Percentiles rank a stretch among this genome's conserved stretches.
Evolutionary conservation across 2,113 vertebrate genomes (phyloP).

Genomic region (Microcebus jonahi): DNA sequence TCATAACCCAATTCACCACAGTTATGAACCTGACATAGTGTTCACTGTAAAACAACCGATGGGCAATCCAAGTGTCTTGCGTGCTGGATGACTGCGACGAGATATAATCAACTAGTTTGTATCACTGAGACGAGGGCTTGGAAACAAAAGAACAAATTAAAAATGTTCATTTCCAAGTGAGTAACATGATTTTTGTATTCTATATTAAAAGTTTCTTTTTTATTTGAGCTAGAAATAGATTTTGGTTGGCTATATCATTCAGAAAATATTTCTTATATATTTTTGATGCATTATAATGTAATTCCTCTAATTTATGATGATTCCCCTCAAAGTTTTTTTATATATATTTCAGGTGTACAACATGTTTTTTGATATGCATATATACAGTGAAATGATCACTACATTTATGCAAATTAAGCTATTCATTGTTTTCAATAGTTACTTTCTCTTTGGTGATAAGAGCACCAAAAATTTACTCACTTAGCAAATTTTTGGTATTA

Average conservation of each 20-base stretch:
- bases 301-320: background rate
- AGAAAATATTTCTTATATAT: constrained; percentile 13
- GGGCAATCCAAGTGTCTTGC: no score
- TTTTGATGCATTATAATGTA: background rate
- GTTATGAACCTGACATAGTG: no score
- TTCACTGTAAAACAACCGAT: no score
- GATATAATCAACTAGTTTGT: no score
- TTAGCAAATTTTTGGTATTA: background rate
- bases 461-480: background rate
- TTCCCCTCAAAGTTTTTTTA: background rate
- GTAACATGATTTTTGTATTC: background rate
- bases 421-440: background rate
- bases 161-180: no score
- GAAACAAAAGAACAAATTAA: no score
- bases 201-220: constrained; percentile 3
- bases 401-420: background rate
- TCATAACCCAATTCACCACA: no score
- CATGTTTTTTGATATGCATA: background rate
- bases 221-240: constrained; percentile 18
- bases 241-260: background rate
- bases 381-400: background rate
- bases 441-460: background rate
- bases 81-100: no score
- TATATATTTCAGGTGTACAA: background rate
- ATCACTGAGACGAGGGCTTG: no score